Base-by-base conservation (phyloP, 2,888 invertebrate genomes). In the Calameuta filiformis region DNA sequence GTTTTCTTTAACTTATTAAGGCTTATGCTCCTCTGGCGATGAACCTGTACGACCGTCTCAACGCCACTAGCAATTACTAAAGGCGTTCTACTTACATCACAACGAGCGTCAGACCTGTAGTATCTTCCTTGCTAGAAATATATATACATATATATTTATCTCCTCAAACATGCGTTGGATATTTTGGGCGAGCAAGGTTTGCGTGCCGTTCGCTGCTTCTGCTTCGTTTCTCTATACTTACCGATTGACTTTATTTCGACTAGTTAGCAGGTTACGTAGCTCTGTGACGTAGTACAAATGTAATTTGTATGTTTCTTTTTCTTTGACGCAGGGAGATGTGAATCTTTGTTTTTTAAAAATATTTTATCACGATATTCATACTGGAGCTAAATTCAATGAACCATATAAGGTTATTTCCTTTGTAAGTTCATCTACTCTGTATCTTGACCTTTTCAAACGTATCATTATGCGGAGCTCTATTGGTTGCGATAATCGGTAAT, bases 11-110 rank as follows among this genome's bases (percentile, higher is more conserved):
- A 68, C 69, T 77, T 31, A 0, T 56, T n/a, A 56, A 77, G 77
- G 75, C 35, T 40, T 75, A 33, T 33, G 74, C 73, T 34, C 23
- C 56, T 23, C 23, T 56, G 9, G 68, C 35, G 69, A 56, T 56
- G 23, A 80, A 77, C 80, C 79, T 77, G 75, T 76, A 79, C 79
- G 80, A 80, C 81, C 80, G 81, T 79, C 79, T 81, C 80, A 75
- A 81, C 80, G 69, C 73, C 80, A 80, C 79, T 79, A 69, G 82
- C 81, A 79, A 81, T 81, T 77, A 83, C 81, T 81, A 79, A 83
- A 81, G 79, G 78, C 79, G 73, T 78, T 76, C 80, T 76, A 77
- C 82, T 85, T 84, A 85, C 83, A 83, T 85, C 84, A 85, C 80
- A 77, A 75, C 77, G 69, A 37, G 75, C 82, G 76, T 77, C 76